Evolutionary conservation across 2,113 vertebrate genomes (phyloP), one percentile per base, ranked within the genome.

Genomic region (Capreolus pygargus): DNA sequence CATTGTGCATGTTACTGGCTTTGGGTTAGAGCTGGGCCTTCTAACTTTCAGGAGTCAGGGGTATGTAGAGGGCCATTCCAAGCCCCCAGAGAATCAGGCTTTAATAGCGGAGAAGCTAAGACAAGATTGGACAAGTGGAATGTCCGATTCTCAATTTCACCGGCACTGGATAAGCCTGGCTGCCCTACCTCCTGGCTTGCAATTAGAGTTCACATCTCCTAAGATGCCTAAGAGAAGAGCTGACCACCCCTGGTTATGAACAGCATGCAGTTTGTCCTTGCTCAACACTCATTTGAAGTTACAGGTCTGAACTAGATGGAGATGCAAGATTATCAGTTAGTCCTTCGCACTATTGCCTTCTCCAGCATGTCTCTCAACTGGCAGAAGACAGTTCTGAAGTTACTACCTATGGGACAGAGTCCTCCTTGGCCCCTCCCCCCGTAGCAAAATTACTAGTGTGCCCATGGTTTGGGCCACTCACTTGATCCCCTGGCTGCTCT

Each of bases 401-500:
- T 70, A 52, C 25, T 36, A 33, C 43, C 33, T 70, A 33, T 14
- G 54, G 70, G 74, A 15, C 17, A 70, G 61, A 54, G 3, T 21
- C 57, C 55, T 70, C 3, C 30, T 74, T 58, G 27, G 36, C 30
- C 58, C 13, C 21, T 45, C 2, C 19, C 17, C 55, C 64, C 27
- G 28, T 7, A 3, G 11, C 54, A 91, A 1, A 21, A 39, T 27
- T 16, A 17, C 28, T 36, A 54, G 50, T 33, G n/a, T 52, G 50
- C 76, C 7, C 10, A 33, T 33, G 21, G 54, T 57, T 83, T 28
- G 7, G 55, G 61, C 25, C 84, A 55, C 98, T 97, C 95, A 98
- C 99, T 98, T 97, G 94, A 98, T 64, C 39, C 36, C 60, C 43
- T 60, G 94, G 97, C 43, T 98, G 95, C 27, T 97, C 97, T 97